Conservation (phyloP, 2,888 invertebrate genomes). For the Corbicula japonica region DNA sequence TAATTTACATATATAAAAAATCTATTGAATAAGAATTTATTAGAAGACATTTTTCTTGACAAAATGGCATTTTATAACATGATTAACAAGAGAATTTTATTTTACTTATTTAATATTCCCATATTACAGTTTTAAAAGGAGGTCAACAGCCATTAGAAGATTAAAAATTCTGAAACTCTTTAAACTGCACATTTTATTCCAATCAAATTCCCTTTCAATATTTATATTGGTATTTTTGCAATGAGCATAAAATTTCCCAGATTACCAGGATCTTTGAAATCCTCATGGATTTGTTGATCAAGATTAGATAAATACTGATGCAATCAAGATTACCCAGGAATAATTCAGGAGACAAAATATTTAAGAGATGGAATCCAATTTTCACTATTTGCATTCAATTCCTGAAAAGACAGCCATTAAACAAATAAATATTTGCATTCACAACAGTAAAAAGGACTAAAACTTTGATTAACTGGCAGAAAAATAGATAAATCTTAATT, state of each 20-base stretch:
- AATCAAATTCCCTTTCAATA: too few species aligned
- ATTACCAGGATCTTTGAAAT: constrained; percentile 3
- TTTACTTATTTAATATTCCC: too few species aligned
- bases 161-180: too few species aligned
- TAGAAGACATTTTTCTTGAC: too few species aligned
- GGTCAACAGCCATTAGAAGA: too few species aligned
- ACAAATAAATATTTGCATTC: constrained; percentile 8
- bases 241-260: not conserved
- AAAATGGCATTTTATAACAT: too few species aligned
- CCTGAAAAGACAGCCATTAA: not conserved
- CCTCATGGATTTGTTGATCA: constrained; percentile 1
- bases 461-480: constrained; percentile 26
- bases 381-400: not conserved
- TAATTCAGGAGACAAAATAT: constrained; percentile 3
- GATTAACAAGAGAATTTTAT: too few species aligned
- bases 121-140: too few species aligned
- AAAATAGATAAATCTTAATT: constrained; percentile 44
- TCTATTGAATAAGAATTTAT: too few species aligned
- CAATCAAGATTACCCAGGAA: not conserved
- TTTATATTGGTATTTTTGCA: not conserved
- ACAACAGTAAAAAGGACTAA: constrained; percentile 20
- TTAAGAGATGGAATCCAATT: not conserved
- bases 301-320: constrained; percentile 20
- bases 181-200: too few species aligned
- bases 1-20: too few species aligned